Evolutionary conservation across 2,888 invertebrate genomes (phyloP), one percentile per base, ranked within the genome.

Genomic region (Cordylochernes scorpioides): DNA sequence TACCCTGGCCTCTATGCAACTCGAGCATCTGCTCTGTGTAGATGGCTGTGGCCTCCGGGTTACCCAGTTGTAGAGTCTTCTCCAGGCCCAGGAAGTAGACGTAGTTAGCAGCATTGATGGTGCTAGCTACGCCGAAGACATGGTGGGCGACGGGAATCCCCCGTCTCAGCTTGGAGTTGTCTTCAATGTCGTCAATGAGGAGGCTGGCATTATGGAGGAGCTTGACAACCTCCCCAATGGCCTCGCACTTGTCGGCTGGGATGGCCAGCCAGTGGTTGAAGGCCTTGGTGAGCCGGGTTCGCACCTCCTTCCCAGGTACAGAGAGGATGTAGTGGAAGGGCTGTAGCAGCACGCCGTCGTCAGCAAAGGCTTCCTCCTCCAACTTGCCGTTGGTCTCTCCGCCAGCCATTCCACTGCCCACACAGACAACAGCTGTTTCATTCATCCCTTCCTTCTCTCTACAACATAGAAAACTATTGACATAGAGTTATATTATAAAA

Each of bases 91-190:
- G 65, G 50, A 86, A 80, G 51, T 84, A 65, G 7, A 73, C 72
- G 57, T 88, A 91, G 58, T 91, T 91, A 15, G 88, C 88, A 3
- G 84, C 72, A 57, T 88, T 91, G 44, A 94, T 82, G 16, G 94
- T 88, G 49, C 75, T 77, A 6, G 88, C 72, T 30, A 82, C 67
- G 22, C 94, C 94, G 56, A 77, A 94, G 46, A 94, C 86, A 32
- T 77, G 74, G 61, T 94, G 91, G 4, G 94, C 88, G 15, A 88
- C 88, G n/a, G 86, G 86, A 42, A 80, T 72, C 17, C 84, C 84
- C 48, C 84, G 64, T 40, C 84, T 65, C 31, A 94, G 61, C 47
- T 78, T 75, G 12, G 88, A 88, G 58, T 73, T 80, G 58, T 94
- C 91, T 62, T 94, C 82, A 52, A 94, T 91, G 56, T 94, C 91